Evolutionary conservation across 2,888 invertebrate species (phyloP).

Genomic region (Uropetala carovei): DNA sequence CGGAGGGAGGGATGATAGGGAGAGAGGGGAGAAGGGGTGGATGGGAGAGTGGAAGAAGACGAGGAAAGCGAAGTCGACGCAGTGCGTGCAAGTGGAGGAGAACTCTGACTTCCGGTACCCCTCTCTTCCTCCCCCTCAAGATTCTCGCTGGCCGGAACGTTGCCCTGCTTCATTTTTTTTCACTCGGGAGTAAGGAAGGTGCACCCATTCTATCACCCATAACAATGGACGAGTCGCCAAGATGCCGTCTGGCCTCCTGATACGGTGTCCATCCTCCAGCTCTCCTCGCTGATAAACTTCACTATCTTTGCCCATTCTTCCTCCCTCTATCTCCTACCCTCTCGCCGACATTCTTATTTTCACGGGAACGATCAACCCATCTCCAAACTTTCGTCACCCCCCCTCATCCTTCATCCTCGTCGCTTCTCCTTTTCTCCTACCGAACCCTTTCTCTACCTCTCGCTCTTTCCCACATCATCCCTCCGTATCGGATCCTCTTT

Average conservation of each 20-base stretch:
- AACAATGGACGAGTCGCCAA: neutral
- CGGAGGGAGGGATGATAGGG: neutral
- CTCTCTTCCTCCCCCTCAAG: neutral
- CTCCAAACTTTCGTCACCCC: neutral
- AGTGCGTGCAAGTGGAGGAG: neutral
- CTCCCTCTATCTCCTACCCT: neutral
- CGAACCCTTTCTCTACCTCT: neutral
- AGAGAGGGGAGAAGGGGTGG: neutral
- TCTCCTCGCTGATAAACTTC: neutral
- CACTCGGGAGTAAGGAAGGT: neutral
- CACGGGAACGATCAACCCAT: neutral
- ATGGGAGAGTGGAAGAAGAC: slow-evolving; percentile 3
- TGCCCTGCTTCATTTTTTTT: slow-evolving; percentile 11
- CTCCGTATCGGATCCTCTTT: neutral
- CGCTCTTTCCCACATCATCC: neutral
- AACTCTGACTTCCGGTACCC: neutral
- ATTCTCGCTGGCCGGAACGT: neutral
- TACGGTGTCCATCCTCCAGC: neutral
- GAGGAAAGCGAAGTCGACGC: neutral
- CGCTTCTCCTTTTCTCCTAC: neutral
- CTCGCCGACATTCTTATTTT: slow-evolving; percentile 21
- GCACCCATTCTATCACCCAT: neutral
- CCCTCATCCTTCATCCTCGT: neutral
- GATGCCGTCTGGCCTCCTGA: neutral
- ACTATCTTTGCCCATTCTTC: slow-evolving; percentile 2